Evolutionary conservation across 2,797 vertebrate species (phyloP).

Genomic region (Pristis pectinata): DNA sequence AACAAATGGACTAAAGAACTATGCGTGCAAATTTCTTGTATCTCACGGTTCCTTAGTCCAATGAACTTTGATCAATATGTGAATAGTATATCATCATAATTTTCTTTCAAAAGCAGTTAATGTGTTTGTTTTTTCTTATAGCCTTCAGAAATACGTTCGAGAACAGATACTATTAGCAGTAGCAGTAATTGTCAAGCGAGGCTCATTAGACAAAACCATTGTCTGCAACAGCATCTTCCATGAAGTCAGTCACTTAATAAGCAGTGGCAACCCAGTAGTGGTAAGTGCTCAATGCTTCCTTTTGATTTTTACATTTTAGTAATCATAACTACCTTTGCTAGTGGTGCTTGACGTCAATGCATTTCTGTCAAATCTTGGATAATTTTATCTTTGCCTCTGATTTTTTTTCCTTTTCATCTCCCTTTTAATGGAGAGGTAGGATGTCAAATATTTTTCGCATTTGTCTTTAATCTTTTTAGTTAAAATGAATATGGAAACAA

Average conservation of each 20-base stretch:
- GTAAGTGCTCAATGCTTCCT: slow-evolving; percentile 60
- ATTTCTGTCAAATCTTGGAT: not conserved
- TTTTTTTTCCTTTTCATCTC: not conserved
- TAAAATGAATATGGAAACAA: not conserved
- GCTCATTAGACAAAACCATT: slow-evolving; percentile 91
- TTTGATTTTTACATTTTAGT: not conserved
- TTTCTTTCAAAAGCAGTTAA: not conserved
- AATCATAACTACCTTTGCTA: not conserved
- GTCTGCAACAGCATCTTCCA: slow-evolving; percentile 96
- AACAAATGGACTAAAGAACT: not conserved
- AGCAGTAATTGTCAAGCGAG: slow-evolving; percentile 93
- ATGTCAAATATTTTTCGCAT: not conserved
- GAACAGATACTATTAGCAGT: slow-evolving; percentile 96
- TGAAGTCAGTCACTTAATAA: slow-evolving; percentile 95
- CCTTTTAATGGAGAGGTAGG: not conserved
- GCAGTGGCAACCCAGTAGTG: slow-evolving; percentile 90
- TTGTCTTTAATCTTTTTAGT: not conserved
- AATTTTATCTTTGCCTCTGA: not conserved
- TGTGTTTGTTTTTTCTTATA: slow-evolving; percentile 50
- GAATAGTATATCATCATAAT: not conserved
- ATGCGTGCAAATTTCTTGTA: not conserved
- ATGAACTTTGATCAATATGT: not conserved
- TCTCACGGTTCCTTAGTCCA: not conserved
- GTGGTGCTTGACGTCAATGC: not conserved
- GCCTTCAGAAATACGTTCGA: slow-evolving; percentile 94